phyloP scores from a whole-genome alignment of 2,797 vertebrate species.

The Myoxocephalus aenaeus region DNA sequence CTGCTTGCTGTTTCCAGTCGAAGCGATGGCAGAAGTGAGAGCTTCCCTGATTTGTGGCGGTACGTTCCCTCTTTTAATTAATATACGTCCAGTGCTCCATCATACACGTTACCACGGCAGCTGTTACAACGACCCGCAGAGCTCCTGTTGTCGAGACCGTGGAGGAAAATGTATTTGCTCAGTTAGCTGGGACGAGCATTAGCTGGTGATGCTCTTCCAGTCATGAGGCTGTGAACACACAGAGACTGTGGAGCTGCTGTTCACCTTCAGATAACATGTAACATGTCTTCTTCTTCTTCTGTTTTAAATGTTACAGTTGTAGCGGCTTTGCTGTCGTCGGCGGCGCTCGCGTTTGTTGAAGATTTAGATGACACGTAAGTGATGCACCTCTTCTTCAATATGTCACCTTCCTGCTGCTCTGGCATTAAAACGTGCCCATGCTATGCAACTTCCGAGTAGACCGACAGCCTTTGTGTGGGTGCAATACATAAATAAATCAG shows the following conservation, averaged over 20 bases:
- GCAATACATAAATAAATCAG: neutral
- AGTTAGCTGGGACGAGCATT: slow-evolving; percentile 67
- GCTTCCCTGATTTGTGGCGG: slow-evolving; percentile 73
- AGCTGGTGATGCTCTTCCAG: slow-evolving; percentile 78
- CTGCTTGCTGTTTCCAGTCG: slow-evolving; percentile 75
- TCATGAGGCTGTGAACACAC: slow-evolving; percentile 45
- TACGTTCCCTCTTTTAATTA: slow-evolving; percentile 52
- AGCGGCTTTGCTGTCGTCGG: slow-evolving; percentile 68
- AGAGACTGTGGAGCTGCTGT: neutral
- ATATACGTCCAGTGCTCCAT: fast-evolving
- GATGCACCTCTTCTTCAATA: slow-evolving; percentile 27
- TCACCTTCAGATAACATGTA: neutral
- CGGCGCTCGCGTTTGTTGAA: slow-evolving; percentile 79
- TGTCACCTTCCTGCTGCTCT: slow-evolving; percentile 36
- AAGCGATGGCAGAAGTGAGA: slow-evolving; percentile 80
- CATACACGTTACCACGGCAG: fast-evolving
- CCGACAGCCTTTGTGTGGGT: neutral
- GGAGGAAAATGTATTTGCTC: slow-evolving; percentile 8
- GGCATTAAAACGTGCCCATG: neutral
- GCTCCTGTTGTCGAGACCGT: neutral
- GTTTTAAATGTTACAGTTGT: slow-evolving; percentile 44
- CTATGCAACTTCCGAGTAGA: slow-evolving; percentile 3
- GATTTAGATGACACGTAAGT: slow-evolving; percentile 87
- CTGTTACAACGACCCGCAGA: neutral
- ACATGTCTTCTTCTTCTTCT: neutral